Conservation (phyloP, 2,888 invertebrate species). For the Sarcophaga variegata region DNA sequence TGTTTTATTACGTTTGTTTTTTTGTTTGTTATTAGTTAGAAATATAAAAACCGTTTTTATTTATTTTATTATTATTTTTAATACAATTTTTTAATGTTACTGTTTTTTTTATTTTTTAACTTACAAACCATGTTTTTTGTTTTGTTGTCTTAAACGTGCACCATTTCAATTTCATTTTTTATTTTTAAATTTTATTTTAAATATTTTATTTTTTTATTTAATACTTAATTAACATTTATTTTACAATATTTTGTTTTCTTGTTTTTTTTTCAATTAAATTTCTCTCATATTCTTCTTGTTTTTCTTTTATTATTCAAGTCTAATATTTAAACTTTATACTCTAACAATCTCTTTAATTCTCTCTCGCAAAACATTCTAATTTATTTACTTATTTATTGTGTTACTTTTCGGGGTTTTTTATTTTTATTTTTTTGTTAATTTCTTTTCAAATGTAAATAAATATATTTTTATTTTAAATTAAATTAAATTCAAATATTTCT, state of each 20-base stretch:
- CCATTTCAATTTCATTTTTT: slow-evolving; percentile 65
- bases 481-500: slow-evolving; percentile 16
- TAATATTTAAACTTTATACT: slow-evolving; percentile 63
- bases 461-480: slow-evolving; percentile 14
- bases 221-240: slow-evolving; percentile 55
- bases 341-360: slow-evolving; percentile 70
- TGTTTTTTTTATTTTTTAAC: slow-evolving; percentile 1
- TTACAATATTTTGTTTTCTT: slow-evolving; percentile 43
- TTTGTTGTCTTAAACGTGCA: slow-evolving; percentile 66
- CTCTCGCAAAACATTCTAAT: slow-evolving; percentile 68
- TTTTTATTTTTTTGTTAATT: neutral
- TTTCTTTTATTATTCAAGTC: slow-evolving; percentile 38
- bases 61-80: slow-evolving; percentile 26
- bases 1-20: neutral
- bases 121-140: slow-evolving; percentile 57
- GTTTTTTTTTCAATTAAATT: neutral
- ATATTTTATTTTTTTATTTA: slow-evolving; percentile 22
- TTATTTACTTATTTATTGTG: slow-evolving; percentile 32
- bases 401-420: too few species aligned
- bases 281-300: neutral
- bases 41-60: slow-evolving; percentile 62
- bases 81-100: slow-evolving; percentile 30
- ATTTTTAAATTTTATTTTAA: slow-evolving; percentile 2
- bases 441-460: neutral
- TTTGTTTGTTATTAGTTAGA: slow-evolving; percentile 39